Conservation (phyloP, 35 echinoderm and acorn worm genomes). For the Amphiura filiformis region DNA sequence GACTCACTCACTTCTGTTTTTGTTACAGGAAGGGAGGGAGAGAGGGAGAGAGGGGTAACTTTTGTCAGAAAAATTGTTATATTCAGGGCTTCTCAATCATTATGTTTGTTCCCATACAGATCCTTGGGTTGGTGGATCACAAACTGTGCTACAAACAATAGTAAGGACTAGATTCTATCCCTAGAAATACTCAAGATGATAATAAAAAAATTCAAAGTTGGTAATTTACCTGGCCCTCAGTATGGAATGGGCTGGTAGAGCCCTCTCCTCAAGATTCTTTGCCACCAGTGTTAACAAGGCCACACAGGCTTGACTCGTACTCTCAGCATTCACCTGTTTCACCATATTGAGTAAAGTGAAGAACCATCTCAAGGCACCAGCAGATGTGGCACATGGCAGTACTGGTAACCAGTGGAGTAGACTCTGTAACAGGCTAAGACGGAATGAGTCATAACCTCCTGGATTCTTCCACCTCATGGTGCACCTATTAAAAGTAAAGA, state of each 20-base stretch:
- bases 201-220: no score
- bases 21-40: no score
- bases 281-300: constrained; percentile 63
- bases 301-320: constrained; percentile 62
- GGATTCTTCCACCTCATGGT: constrained; percentile 50
- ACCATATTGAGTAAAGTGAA: constrained; percentile 70
- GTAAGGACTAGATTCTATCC: no score
- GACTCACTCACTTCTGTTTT: no score
- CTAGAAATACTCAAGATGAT: no score
- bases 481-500: constrained; percentile 23
- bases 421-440: constrained; percentile 39
- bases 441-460: constrained; percentile 39
- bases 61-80: no score
- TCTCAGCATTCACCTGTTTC: constrained; percentile 62
- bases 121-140: no score
- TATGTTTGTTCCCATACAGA: no score
- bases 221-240: constrained; percentile 71
- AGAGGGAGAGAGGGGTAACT: no score
- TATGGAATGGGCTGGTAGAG: constrained; percentile 64
- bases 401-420: constrained; percentile 63
- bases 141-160: no score
- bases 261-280: constrained; percentile 74
- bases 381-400: constrained; percentile 47
- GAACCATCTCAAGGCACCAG: constrained; percentile 89
- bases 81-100: no score